Evolutionary conservation across 1,140 invertebrate species (phyloP).

Genomic region (Agraylea sexmaculata): DNA sequence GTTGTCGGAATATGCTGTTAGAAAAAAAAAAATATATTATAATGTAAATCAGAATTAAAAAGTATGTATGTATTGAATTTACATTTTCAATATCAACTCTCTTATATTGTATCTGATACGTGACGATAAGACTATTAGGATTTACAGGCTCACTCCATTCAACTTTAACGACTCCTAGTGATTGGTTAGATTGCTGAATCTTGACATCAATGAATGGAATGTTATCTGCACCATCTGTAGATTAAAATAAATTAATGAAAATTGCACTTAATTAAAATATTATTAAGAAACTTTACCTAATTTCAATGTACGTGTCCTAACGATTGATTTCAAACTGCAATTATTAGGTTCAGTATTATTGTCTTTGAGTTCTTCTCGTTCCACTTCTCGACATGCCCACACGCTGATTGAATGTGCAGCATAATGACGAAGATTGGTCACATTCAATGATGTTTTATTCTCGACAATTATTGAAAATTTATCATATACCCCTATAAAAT

Average conservation of each 20-base stretch:
- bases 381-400: conserved; percentile 54
- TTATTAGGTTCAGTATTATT: conserved; percentile 26
- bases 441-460: conserved; percentile 34
- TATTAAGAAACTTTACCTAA: conserved; percentile 12
- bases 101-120: conserved; percentile 67
- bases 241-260: conserved; percentile 7
- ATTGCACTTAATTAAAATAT: neutral
- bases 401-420: conserved; percentile 58
- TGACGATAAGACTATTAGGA: conserved; percentile 78
- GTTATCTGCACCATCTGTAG: conserved; percentile 47
- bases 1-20: conserved; percentile 32
- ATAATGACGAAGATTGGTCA: conserved; percentile 58
- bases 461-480: conserved; percentile 28
- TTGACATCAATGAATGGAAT: conserved; percentile 39
- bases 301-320: conserved; percentile 25
- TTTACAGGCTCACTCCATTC: conserved; percentile 66
- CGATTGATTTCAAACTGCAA: conserved; percentile 35
- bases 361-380: conserved; percentile 22
- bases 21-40: conserved; percentile 1
- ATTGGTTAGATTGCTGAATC: conserved; percentile 32
- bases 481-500: conserved; percentile 24
- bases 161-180: conserved; percentile 42
- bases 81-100: conserved; percentile 39
- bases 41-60: neutral
- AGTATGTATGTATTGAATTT: conserved; percentile 12